Percentiles rank a stretch among this genome's conserved stretches.
These are phyloP conservation scores for Panurus biarmicus DNA, from an alignment of 2,113 vertebrate genomes.

Conservation along the genomic window DNA sequence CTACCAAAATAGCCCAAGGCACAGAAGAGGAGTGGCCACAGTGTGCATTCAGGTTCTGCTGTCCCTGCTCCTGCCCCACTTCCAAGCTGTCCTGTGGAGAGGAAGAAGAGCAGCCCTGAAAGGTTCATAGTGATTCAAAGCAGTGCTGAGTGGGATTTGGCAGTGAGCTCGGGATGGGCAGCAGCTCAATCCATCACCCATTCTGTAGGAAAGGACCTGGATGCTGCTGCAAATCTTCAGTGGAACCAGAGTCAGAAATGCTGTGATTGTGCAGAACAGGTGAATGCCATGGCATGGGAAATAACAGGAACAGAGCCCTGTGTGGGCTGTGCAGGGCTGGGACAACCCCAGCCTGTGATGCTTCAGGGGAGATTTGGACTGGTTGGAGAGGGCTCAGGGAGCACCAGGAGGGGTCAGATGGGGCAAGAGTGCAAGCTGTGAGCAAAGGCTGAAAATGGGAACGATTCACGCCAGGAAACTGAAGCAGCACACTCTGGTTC, in stretches of 20 bases:
- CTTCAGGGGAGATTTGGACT: background rate
- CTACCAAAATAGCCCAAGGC: background rate
- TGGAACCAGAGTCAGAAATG: background rate
- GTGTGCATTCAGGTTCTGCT: background rate
- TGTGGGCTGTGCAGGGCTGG: background rate
- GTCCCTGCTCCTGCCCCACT: background rate
- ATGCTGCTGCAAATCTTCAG: background rate
- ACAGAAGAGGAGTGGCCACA: background rate
- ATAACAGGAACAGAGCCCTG: background rate
- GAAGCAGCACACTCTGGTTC: accelerated
- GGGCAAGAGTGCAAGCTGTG: background rate
- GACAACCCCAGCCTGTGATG: accelerated
- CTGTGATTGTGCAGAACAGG: background rate
- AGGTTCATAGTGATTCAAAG: accelerated
- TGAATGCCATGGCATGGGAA: background rate
- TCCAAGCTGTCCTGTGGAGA: background rate
- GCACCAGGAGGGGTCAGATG: background rate
- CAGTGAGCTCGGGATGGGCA: background rate
- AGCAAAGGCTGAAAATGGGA: background rate
- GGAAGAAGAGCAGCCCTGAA: background rate
- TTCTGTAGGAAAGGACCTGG: background rate
- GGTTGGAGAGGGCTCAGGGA: background rate
- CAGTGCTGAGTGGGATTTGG: background rate
- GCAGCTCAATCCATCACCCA: background rate
- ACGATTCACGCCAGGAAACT: accelerated